Evolutionary conservation across 2,888 invertebrate genomes (phyloP).

Genomic region (Autographa gamma): DNA sequence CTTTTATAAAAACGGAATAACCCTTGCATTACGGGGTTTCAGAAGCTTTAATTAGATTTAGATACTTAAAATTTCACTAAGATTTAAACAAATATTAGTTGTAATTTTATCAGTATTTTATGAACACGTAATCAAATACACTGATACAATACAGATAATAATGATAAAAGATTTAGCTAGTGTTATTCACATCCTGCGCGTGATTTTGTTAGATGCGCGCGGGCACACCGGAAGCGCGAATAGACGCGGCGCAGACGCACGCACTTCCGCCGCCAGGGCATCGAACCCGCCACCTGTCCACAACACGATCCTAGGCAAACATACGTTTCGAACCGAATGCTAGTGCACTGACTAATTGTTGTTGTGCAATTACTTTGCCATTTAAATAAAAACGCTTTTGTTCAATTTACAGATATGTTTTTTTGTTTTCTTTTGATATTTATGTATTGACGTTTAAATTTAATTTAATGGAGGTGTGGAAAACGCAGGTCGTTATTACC

Average conservation of each 20-base stretch:
- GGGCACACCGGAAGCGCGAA: constrained; percentile 84
- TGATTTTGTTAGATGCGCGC: constrained; percentile 74
- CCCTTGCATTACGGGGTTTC: neutral
- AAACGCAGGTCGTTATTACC: constrained; percentile 46
- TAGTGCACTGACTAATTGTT: constrained; percentile 25
- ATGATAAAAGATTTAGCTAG: constrained; percentile 58
- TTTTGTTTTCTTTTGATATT: neutral
- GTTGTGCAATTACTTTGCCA: neutral
- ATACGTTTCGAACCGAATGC: constrained; percentile 25
- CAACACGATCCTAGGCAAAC: constrained; percentile 65
- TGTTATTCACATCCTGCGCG: constrained; percentile 61
- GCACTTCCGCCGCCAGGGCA: constrained; percentile 84
- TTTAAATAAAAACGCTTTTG: neutral
- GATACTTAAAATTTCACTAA: too few relatives aligned
- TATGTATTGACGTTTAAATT: too few relatives aligned
- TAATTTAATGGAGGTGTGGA: constrained; percentile 14
- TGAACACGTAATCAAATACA: constrained; percentile 12
- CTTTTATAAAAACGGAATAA: neutral
- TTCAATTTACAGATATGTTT: neutral
- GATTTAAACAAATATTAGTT: too few relatives aligned
- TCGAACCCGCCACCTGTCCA: constrained; percentile 82
- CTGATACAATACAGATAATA: constrained; percentile 40
- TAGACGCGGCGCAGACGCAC: constrained; percentile 87
- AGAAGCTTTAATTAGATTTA: neutral
- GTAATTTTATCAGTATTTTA: too few relatives aligned